These are phyloP conservation scores for Cyprinus carpio DNA, from an alignment of 2,113 vertebrate genomes.

Conservation along the genomic window DNA sequence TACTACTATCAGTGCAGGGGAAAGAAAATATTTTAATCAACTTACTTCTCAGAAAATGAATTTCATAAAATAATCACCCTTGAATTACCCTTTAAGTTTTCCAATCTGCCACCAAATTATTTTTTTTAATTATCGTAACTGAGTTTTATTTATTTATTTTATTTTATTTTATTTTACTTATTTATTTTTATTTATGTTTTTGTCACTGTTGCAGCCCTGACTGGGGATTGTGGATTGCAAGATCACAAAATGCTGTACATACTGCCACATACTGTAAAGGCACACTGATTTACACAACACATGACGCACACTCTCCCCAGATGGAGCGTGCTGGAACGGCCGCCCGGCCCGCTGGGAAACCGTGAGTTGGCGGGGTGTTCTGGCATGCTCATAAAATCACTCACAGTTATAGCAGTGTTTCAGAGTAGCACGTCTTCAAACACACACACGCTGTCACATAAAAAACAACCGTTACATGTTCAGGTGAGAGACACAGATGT, in stretches of 20 bases:
- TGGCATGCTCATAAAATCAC: conserved; percentile 69
- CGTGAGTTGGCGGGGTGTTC: conserved; percentile 57
- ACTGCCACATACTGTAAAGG: background rate
- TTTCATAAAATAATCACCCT: background rate
- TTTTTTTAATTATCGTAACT: background rate
- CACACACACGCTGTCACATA: conserved; percentile 57
- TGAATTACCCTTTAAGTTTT: background rate
- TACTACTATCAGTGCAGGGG: background rate
- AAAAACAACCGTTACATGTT: conserved; percentile 53
- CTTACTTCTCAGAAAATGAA: background rate
- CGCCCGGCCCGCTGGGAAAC: conserved; percentile 60
- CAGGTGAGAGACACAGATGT: conserved; percentile 40
- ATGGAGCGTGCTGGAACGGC: conserved; percentile 65
- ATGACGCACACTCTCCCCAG: conserved; percentile 57
- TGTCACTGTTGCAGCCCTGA: background rate
- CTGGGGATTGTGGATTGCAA: background rate
- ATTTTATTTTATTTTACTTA: no score
- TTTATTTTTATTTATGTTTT: background rate
- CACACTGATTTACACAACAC: conserved; percentile 1
- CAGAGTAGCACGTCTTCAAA: conserved; percentile 61
- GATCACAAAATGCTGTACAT: background rate
- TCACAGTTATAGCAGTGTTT: conserved; percentile 63
- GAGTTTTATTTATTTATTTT: background rate
- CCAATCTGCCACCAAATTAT: background rate
- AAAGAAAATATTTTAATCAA: background rate